Base-by-base conservation (phyloP, 2,797 vertebrate genomes). In the Lemur catta region DNA sequence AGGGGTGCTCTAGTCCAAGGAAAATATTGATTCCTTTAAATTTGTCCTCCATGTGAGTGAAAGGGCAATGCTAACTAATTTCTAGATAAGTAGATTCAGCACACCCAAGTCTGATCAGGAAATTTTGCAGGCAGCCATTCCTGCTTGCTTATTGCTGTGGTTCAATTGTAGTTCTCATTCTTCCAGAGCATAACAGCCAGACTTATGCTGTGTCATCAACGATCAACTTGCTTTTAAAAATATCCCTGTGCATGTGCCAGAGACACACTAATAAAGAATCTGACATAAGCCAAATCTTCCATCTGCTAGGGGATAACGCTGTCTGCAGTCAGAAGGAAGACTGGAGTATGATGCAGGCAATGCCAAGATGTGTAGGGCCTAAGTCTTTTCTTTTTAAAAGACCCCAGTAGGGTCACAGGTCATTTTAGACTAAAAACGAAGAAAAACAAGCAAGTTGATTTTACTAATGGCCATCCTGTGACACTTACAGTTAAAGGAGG, bases 211-310 rank as follows among this genome's bases (percentile, higher is more conserved):
- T 79, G 35, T 75, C 30, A 61, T 91, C 91, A 12, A 2, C 1
- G 2, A 69, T 80, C 55, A 88, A 30, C 33, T 38, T 65, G 61
- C 78, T 85, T 94, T 96, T 43, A 93, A 96, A 91, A 90, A 88
- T 71, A n/a, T 22, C 52, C 80, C 46, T 2, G 26, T 82, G 59
- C 46, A 20, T 11, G 13, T 0, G 22, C 86, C 69, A 91, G 82
- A 75, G 48, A 61, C 0, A 6, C 17, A 17, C 22, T 33, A 67
- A 89, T 48, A 85, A 84, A 91, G 63, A 89, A 30, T 59, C 46
- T 65, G 82, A 74, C 57, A 38, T 28, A 20, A 96, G 71, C 24
- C 26, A 13, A 86, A 79, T 35, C n/a, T 85, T 95, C 55, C 55
- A 6, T 80, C 33, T 65, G n/a, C 84, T 52, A 17, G 35, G 41